Conservation (phyloP, 2,888 invertebrate genomes). For the Macrosiphum euphorbiae region DNA sequence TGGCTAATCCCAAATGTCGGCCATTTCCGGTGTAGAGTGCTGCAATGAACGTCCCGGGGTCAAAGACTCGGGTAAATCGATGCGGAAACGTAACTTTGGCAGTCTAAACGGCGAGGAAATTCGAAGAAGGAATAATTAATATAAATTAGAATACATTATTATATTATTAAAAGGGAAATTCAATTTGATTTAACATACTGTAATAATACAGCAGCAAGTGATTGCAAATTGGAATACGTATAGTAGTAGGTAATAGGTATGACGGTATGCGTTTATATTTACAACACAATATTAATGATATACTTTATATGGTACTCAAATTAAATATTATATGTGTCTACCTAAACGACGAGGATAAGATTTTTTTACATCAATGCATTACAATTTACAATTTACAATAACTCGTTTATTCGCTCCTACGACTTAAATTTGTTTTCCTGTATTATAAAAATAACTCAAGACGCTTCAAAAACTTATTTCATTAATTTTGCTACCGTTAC, state of each 20-base stretch:
- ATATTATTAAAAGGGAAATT: background rate
- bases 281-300: background rate
- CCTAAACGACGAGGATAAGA: background rate
- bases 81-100: conserved; percentile 17
- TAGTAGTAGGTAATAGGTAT: background rate
- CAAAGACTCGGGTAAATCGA: conserved; percentile 23
- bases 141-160: background rate
- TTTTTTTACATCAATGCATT: background rate
- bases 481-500: conserved; percentile 3
- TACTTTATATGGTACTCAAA: background rate
- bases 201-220: background rate
- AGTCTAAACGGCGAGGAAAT: background rate
- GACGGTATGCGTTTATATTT: background rate
- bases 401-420: background rate
- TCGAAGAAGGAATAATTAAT: background rate
- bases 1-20: conserved; percentile 27
- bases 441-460: background rate
- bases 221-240: background rate
- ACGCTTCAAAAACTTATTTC: background rate
- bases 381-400: background rate
- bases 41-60: conserved; percentile 25
- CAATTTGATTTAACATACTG: background rate
- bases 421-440: background rate
- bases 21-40: conserved; percentile 33
- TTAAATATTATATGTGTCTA: background rate